phyloP scores from a whole-genome alignment of 2,113 vertebrate genomes.

The Balaenoptera acutorostrata region DNA sequence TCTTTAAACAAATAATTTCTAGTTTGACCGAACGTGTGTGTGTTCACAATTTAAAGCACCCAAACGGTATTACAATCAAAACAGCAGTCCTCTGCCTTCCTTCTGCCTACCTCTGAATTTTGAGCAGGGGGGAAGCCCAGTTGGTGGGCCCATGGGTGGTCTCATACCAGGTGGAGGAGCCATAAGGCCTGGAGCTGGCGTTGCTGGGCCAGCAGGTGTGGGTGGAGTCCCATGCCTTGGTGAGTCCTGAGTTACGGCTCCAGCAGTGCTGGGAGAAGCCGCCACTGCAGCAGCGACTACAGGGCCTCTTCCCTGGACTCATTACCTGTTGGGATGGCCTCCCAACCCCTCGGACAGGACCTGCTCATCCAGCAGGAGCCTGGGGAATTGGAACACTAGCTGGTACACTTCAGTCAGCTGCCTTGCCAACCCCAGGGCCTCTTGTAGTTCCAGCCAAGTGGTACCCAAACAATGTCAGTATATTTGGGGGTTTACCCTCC shows the following conservation, averaged over 20 bases:
- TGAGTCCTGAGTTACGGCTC: neutral
- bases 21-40: neutral
- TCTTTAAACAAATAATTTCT: neutral
- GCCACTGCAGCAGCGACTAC: neutral
- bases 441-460: no score
- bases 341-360: neutral
- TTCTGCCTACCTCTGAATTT: neutral
- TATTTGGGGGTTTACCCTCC: no score
- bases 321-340: neutral
- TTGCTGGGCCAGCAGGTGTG: neutral
- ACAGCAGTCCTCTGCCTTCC: neutral
- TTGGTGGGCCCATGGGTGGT: no score
- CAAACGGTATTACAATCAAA: neutral
- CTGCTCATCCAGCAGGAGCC: no score
- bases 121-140: neutral
- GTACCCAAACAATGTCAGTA: no score
- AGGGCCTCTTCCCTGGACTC: neutral
- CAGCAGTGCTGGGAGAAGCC: neutral
- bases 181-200: neutral
- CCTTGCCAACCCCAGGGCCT: no score
- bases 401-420: no score
- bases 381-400: no score
- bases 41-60: neutral
- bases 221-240: no score
- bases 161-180: neutral